Percentiles rank a stretch among this genome's conserved stretches.
Evolutionary conservation across 2,888 invertebrate genomes (phyloP).

Genomic region (Drepana falcataria): DNA sequence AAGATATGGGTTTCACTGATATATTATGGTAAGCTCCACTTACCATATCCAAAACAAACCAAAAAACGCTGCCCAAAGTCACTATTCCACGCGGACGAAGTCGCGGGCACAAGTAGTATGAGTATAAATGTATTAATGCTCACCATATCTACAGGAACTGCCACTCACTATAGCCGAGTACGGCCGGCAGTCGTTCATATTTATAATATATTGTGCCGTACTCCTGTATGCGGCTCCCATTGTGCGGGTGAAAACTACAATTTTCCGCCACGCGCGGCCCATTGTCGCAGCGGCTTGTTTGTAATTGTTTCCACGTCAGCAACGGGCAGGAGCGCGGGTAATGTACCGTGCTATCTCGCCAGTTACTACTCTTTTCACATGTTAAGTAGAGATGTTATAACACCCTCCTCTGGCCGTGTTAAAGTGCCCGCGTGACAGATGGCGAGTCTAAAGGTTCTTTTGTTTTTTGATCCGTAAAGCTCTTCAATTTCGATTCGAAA

Average conservation of each 20-base stretch:
- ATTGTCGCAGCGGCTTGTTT: slow-evolving; percentile 3
- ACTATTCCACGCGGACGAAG: too few relatives aligned
- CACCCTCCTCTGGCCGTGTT: too few relatives aligned
- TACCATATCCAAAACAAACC: too few relatives aligned
- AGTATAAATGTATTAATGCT: background rate
- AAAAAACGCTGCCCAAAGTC: too few relatives aligned
- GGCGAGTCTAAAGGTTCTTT: too few relatives aligned
- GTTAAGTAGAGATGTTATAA: too few relatives aligned
- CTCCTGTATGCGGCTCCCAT: slow-evolving; percentile 9
- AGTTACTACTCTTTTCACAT: background rate
- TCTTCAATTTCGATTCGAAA: too few relatives aligned
- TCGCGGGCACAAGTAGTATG: too few relatives aligned
- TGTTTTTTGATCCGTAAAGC: too few relatives aligned
- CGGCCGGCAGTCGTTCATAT: slow-evolving; percentile 12
- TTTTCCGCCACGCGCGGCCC: slow-evolving; percentile 34
- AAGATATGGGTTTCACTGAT: too few relatives aligned
- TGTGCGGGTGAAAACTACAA: slow-evolving; percentile 35
- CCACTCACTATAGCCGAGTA: background rate
- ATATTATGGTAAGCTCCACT: too few relatives aligned
- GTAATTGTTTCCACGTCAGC: slow-evolving; percentile 17
- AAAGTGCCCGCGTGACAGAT: too few relatives aligned
- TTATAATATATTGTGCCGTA: slow-evolving; percentile 20
- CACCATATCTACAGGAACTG: background rate
- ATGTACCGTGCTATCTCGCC: slow-evolving; percentile 3
- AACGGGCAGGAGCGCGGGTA: slow-evolving; percentile 4